Percentiles rank a stretch among this genome's conserved stretches.
These are phyloP conservation scores for Pipistrellus pipistrellus DNA, from an alignment of 2,797 vertebrate genomes.

Conservation along the genomic window DNA sequence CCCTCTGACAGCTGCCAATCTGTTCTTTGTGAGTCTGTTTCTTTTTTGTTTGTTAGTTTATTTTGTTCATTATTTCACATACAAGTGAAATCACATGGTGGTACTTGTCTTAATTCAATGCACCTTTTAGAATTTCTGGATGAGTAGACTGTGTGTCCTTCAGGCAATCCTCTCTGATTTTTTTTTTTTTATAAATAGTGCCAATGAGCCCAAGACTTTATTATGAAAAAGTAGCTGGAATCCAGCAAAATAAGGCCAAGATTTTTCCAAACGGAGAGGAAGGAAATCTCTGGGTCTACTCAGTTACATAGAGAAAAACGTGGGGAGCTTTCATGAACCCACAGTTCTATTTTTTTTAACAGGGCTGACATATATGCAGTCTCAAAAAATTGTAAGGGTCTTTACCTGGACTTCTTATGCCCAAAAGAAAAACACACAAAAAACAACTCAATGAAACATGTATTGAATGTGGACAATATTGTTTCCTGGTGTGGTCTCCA, in stretches of 20 bases:
- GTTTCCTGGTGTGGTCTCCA: background rate
- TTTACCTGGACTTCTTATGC: background rate
- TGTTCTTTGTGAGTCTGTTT: background rate
- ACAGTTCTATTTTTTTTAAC: background rate
- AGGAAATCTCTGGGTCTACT: background rate
- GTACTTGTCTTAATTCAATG: background rate
- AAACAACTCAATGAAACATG: background rate
- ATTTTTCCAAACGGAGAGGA: background rate
- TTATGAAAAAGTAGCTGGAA: background rate
- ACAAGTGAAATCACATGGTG: background rate
- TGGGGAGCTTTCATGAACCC: background rate
- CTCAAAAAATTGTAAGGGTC: background rate
- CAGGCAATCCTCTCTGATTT: background rate
- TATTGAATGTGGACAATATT: background rate
- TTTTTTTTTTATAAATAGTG: background rate
- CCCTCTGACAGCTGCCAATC: background rate
- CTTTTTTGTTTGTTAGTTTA: background rate
- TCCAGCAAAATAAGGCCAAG: conserved; percentile 27
- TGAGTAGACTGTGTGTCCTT: background rate
- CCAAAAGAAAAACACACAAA: background rate
- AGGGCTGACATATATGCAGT: background rate
- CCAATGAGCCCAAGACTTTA: background rate
- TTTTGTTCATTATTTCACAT: background rate
- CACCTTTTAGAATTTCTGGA: conserved; percentile 30
- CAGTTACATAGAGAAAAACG: background rate